Percentiles rank a stretch among this genome's conserved stretches.
Evolutionary conservation across 2,113 vertebrate species (phyloP).

Genomic region (Dunckerocampus dactyliophorus): DNA sequence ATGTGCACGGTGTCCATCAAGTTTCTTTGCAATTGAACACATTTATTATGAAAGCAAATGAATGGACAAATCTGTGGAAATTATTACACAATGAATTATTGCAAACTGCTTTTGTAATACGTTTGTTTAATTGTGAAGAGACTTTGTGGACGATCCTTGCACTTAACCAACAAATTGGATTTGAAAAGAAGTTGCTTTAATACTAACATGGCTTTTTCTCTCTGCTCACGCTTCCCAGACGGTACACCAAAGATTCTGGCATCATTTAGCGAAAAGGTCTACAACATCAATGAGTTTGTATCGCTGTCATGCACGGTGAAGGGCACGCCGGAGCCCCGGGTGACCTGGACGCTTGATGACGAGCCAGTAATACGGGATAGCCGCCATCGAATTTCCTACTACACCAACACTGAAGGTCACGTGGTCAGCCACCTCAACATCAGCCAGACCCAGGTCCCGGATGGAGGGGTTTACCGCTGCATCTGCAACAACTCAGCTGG

Average conservation of each 20-base stretch:
- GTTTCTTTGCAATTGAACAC: too few species aligned
- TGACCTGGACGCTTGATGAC: constrained; percentile 94
- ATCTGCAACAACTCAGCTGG: constrained; percentile 97
- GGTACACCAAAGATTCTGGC: constrained; percentile 97
- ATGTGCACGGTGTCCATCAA: too few species aligned
- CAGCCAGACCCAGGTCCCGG: constrained; percentile 90
- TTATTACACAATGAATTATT: too few species aligned
- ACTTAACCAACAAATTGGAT: neutral
- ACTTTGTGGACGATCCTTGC: too few species aligned
- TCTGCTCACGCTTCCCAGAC: constrained; percentile 67
- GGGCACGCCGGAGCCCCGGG: constrained; percentile 87
- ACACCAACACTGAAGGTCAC: constrained; percentile 86
- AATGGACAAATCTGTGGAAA: too few species aligned
- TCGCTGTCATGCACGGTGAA: constrained; percentile 95
- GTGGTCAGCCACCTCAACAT: constrained; percentile 97
- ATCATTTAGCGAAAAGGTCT: constrained; percentile 96
- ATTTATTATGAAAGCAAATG: too few species aligned
- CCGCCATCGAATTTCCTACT: constrained; percentile 89
- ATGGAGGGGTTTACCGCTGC: constrained; percentile 96
- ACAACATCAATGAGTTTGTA: constrained; percentile 91
- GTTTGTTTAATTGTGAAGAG: too few species aligned
- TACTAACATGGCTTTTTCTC: neutral
- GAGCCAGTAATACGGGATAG: constrained; percentile 86
- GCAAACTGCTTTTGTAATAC: too few species aligned
- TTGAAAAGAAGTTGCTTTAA: neutral